Evolutionary conservation across 2,888 invertebrate genomes (phyloP), one percentile per base, ranked within the genome.

Genomic region (Amblyteles armatorius): DNA sequence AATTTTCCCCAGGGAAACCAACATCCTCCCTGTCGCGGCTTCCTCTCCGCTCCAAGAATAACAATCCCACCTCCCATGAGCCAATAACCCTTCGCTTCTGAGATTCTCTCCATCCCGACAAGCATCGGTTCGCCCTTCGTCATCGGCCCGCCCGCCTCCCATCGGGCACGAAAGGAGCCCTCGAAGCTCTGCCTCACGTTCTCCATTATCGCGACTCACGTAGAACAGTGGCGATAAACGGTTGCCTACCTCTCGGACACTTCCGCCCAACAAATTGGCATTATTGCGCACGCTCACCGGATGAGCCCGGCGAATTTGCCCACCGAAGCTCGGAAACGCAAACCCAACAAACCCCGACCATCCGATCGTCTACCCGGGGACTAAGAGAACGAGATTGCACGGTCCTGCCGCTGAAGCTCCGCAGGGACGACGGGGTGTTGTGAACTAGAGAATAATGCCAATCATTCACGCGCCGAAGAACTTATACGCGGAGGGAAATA

Each of bases 141-240:
- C 36, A 36, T 36, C 36, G 36, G 36, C 36, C 7, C 36, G 36
- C 7, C 36, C 36, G 7, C 36, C 36, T 36, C 7, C 36, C 36
- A 36, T 36, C 36, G 36, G 6, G 6, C 36, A 36, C 7, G 36
- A 36, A 36, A 36, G 36, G 36, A 0, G 36, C 36, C 36, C 7
- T 36, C 36, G 36, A 36, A 36, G 36, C n/a, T 52, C 6, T 0
- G 85, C 83, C 84, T 67, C 79, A 82, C 82, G 86, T 85, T 83
- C 85, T 89, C 88, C 92, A 91, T 91, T 90, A 91, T 91, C 88
- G 87, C 90, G 89, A 90, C 90, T 91, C 91, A 91, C 91, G 91
- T 90, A 88, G 88, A 87, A 87, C 83, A 86, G 84, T 85, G 85
- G 87, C 79, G 72, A 86, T 87, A 71, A 36, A 22, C 19, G 29